Conservation (phyloP, 1,140 invertebrate genomes). For the Augochlora pura region DNA sequence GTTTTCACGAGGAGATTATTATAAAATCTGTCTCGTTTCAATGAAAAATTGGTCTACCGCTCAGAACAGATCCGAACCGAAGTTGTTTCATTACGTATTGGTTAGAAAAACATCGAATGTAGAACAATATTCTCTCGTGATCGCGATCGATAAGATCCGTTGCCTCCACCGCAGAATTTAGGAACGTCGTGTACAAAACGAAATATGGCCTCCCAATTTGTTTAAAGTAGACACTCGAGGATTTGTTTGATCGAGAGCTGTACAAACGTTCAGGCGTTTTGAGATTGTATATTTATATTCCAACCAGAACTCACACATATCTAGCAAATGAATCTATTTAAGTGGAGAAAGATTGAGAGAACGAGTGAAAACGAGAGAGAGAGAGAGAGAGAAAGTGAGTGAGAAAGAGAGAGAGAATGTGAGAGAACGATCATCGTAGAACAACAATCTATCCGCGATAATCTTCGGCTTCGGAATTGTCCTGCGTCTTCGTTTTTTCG, state of each 20-base stretch:
- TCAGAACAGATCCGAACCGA: no score
- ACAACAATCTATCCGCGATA: slow-evolving; percentile 11
- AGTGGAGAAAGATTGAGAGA: background rate
- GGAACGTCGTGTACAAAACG: background rate
- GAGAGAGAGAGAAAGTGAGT: no score
- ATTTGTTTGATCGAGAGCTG: slow-evolving; percentile 24
- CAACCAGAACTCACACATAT: slow-evolving; percentile 57
- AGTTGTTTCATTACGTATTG: no score
- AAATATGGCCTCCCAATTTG: background rate
- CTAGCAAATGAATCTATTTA: slow-evolving; percentile 42
- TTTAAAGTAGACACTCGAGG: background rate
- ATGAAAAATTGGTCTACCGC: no score
- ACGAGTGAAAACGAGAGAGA: no score
- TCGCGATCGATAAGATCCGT: no score
- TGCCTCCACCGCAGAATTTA: no score
- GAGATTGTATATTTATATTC: slow-evolving; percentile 54
- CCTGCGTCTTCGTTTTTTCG: slow-evolving; percentile 12
- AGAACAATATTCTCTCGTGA: no score
- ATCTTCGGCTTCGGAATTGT: slow-evolving; percentile 20
- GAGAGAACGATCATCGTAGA: background rate
- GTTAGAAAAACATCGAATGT: no score
- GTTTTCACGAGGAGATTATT: no score
- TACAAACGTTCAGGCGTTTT: slow-evolving; percentile 32
- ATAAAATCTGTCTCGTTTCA: no score
- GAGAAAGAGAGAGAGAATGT: no score